These are phyloP conservation scores for Mythimna loreyi DNA, from an alignment of 2,888 invertebrate species.

Conservation along the genomic window DNA sequence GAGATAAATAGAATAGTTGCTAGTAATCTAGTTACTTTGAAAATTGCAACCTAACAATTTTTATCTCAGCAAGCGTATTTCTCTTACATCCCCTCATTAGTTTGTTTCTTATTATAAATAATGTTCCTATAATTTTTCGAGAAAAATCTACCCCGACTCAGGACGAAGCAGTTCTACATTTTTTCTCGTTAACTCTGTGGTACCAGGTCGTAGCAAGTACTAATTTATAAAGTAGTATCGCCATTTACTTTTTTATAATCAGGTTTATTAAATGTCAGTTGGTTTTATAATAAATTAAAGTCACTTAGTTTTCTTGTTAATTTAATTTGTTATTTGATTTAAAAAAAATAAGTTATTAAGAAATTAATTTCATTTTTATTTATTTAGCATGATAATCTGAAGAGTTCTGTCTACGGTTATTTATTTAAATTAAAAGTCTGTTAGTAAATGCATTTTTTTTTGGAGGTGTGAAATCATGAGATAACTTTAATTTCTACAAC, in stretches of 20 bases:
- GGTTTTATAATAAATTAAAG: constrained; percentile 1
- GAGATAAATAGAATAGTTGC: too few relatives aligned
- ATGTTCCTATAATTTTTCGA: constrained; percentile 31
- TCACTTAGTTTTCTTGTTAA: neutral
- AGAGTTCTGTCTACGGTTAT: too few relatives aligned
- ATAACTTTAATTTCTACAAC: too few relatives aligned
- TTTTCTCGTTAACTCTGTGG: constrained; percentile 37
- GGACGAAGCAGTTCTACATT: constrained; percentile 22
- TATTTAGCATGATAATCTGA: too few relatives aligned
- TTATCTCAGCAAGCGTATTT: neutral
- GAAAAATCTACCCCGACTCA: constrained; percentile 24
- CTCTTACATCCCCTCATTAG: constrained; percentile 16
- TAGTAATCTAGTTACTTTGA: neutral
- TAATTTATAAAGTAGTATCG: constrained; percentile 29
- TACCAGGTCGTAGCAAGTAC: constrained; percentile 9
- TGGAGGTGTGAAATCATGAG: too few relatives aligned
- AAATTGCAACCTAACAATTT: neutral
- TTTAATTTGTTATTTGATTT: neutral
- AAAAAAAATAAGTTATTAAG: too few relatives aligned
- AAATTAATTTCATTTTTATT: too few relatives aligned
- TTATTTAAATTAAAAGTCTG: too few relatives aligned
- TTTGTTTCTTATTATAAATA: constrained; percentile 27
- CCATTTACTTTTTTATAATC: constrained; percentile 5
- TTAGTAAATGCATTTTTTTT: too few relatives aligned
- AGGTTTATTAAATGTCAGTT: constrained; percentile 1